Percentiles rank a stretch among this genome's conserved stretches.
These are phyloP conservation scores for Drusus annulatus DNA, from an alignment of 1,140 invertebrate species.

Conservation along the genomic window DNA sequence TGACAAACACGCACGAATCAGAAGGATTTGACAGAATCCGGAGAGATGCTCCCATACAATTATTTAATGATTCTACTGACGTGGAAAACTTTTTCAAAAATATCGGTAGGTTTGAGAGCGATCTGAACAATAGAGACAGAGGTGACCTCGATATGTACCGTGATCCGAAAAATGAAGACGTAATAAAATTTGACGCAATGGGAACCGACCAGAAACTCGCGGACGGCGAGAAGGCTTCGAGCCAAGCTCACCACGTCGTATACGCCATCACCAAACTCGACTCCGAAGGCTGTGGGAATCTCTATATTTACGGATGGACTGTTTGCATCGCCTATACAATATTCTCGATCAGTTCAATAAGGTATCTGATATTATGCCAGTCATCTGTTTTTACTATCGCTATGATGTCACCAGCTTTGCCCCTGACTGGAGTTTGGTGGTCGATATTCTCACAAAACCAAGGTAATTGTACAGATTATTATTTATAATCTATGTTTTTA, in stretches of 20 bases:
- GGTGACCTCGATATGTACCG: neutral
- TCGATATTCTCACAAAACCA: conserved; percentile 69
- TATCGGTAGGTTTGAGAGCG: conserved; percentile 24
- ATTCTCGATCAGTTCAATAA: conserved; percentile 68
- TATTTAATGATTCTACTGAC: conserved; percentile 9
- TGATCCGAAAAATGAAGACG: conserved; percentile 6
- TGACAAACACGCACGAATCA: neutral
- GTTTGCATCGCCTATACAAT: conserved; percentile 69
- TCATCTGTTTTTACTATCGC: conserved; percentile 75
- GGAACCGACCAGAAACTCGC: neutral
- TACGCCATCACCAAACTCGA: conserved; percentile 52
- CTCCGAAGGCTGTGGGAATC: conserved; percentile 62
- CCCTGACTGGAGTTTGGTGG: conserved; percentile 75
- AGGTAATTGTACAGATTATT: conserved; percentile 53
- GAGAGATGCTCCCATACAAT: neutral
- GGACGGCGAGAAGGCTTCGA: neutral
- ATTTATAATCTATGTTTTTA: neutral
- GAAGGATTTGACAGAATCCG: neutral
- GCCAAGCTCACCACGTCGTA: conserved; percentile 27
- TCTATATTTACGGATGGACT: conserved; percentile 69
- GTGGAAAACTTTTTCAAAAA: conserved; percentile 34
- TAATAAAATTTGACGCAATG: neutral
- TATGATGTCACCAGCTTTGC: conserved; percentile 70
- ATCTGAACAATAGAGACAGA: neutral
- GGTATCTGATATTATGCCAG: conserved; percentile 73